Evolutionary conservation across 2,888 invertebrate species (phyloP), one percentile per base, ranked within the genome.

Genomic region (Clepsis dumicolana): DNA sequence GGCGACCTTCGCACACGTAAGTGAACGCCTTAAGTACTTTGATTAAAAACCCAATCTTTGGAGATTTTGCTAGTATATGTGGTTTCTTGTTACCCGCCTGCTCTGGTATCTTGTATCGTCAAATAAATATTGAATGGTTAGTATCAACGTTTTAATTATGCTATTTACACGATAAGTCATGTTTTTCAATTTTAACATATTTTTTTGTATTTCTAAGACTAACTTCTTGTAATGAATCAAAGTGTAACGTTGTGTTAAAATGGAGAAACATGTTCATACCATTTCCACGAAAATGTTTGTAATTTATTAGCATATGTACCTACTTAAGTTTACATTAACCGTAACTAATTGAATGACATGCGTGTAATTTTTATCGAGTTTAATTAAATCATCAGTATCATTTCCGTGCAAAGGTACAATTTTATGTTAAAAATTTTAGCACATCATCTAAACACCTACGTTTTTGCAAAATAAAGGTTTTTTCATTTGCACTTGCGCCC

Each of bases 31-130:
- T 83, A 80, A 79, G 78, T 72, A 78, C 75, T 83, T 77, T 81
- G 81, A 87, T 75, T 84, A 89, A 75, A 87, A 86, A 91, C 85
- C 93, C 93, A 87, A 92, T 89, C 87, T 93, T 93, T 88, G 90
- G 80, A 76, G 88, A 89, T 81, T 80, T 88, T 73, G 80, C 82
- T 85, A 82, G 71, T 78, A 79, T 74, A 76, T 83, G 83, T 88
- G 83, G 80, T 85, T 80, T 82, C 87, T 86, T 87, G 87, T 85
- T 85, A 85, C 80, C 88, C 89, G 88, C 50, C 56, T 48, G 61
- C 53, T 63, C 29, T 85, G 86, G 80, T 80, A 85, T 83, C 81
- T 87, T 78, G 83, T 86, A 85, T 87, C 80, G 83, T 86, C 87
- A 88, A 89, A 88, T 90, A 89, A 90, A 88, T 84, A 85, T 81